Percentiles rank a stretch among this genome's conserved stretches.
Evolutionary conservation across 2,888 invertebrate species (phyloP).

Genomic region (Leucozona laternaria): DNA sequence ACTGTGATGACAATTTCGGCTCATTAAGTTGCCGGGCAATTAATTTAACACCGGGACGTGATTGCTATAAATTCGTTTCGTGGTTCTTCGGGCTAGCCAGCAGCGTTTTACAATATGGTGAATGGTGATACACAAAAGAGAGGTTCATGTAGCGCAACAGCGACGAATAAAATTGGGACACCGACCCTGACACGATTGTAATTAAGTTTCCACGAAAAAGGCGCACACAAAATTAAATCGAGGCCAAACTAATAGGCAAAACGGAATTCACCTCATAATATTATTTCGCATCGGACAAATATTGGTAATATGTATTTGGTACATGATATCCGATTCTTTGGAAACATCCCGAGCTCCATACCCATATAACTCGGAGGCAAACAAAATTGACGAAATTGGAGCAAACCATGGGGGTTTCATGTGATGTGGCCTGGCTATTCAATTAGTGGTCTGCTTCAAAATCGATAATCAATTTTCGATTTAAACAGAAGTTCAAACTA

Average conservation of each 20-base stretch:
- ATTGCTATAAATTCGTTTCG: conserved; percentile 68
- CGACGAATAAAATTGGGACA: conserved; percentile 36
- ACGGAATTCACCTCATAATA: not conserved
- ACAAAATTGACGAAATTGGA: conserved; percentile 69
- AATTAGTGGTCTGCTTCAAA: conserved; percentile 75
- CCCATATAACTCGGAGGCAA: conserved; percentile 41
- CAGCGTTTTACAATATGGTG: not conserved
- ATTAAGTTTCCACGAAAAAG: conserved; percentile 64
- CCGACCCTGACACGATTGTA: conserved; percentile 55
- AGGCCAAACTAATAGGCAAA: conserved; percentile 45
- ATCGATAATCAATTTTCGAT: conserved; percentile 77
- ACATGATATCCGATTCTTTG: conserved; percentile 45
- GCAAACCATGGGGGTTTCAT: conserved; percentile 35
- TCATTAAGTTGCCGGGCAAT: conserved; percentile 70
- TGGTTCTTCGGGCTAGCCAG: conserved; percentile 7
- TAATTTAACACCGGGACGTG: conserved; percentile 72
- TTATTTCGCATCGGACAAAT: conserved; percentile 44
- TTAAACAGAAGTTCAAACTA: conserved; percentile 59
- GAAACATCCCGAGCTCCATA: not conserved
- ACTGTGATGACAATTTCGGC: conserved; percentile 71
- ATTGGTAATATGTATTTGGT: conserved; percentile 48
- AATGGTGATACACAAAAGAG: conserved; percentile 43
- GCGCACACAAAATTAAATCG: conserved; percentile 34
- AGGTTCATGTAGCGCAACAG: conserved; percentile 61
- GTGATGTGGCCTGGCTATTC: conserved; percentile 67